Evolutionary conservation across 2,797 vertebrate species (phyloP).

Genomic region (Lycodopsis pacificus): DNA sequence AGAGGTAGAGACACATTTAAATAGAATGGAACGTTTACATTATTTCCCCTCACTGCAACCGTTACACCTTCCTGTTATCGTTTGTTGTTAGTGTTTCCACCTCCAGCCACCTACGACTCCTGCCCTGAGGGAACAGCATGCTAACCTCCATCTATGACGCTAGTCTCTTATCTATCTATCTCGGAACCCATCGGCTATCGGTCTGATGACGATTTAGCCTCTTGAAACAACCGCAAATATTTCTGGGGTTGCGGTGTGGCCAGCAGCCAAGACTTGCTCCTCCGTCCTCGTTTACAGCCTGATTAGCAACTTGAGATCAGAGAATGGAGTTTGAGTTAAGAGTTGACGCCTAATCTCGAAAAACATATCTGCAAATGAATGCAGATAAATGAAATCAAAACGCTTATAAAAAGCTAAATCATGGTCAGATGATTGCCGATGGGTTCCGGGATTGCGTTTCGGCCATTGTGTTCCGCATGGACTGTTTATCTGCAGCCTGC

Average conservation of each 20-base stretch:
- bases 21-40: constrained; percentile 62
- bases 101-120: neutral
- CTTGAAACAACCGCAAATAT: neutral
- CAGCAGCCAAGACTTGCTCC: neutral
- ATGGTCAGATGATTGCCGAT: neutral
- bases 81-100: neutral
- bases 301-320: neutral
- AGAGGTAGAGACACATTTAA: constrained; percentile 75
- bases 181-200: neutral
- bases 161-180: neutral
- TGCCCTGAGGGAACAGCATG: neutral
- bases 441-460: neutral
- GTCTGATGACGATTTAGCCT: neutral
- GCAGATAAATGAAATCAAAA: neutral
- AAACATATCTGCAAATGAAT: neutral
- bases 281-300: neutral
- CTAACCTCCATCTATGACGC: neutral
- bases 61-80: neutral
- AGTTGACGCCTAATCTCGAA: neutral
- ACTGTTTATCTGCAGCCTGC: neutral
- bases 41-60: neutral
- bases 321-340: neutral
- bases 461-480: neutral
- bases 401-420: neutral
- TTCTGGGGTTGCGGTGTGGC: neutral